Evolutionary conservation across 2,888 invertebrate species (phyloP).

Genomic region (Diaphora mendica): DNA sequence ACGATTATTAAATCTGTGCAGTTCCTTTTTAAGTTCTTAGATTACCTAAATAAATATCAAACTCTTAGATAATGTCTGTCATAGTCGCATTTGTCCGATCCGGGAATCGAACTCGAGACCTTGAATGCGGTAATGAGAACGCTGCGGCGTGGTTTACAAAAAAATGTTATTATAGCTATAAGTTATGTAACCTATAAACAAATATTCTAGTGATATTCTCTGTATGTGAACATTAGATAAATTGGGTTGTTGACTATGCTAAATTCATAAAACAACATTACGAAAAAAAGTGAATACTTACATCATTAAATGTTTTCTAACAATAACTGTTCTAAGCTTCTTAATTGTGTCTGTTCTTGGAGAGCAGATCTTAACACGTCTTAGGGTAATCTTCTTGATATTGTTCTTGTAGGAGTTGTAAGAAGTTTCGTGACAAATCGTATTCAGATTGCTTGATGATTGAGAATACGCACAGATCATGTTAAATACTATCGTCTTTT

Average conservation of each 20-base stretch:
- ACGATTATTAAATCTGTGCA: background rate
- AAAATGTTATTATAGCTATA: background rate
- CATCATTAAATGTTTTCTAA: constrained; percentile 76
- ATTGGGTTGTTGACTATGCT: background rate
- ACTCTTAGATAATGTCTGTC: background rate
- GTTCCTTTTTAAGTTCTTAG: background rate
- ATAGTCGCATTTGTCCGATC: background rate
- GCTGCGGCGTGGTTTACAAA: background rate
- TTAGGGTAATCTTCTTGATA: constrained; percentile 63
- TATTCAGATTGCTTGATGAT: constrained; percentile 62
- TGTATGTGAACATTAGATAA: background rate
- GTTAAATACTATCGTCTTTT: constrained; percentile 53
- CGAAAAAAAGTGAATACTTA: constrained; percentile 61
- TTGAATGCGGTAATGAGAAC: background rate
- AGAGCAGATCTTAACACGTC: constrained; percentile 64
- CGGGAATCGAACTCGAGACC: background rate
- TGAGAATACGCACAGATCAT: constrained; percentile 73
- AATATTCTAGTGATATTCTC: background rate
- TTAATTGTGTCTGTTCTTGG: constrained; percentile 75
- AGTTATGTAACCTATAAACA: background rate
- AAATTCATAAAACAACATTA: background rate
- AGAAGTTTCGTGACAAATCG: constrained; percentile 57
- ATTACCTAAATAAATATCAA: too few species aligned
- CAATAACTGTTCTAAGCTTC: constrained; percentile 73
- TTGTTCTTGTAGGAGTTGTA: constrained; percentile 34